Conservation (phyloP, 2,113 vertebrate genomes). For the Mustelus asterias region DNA sequence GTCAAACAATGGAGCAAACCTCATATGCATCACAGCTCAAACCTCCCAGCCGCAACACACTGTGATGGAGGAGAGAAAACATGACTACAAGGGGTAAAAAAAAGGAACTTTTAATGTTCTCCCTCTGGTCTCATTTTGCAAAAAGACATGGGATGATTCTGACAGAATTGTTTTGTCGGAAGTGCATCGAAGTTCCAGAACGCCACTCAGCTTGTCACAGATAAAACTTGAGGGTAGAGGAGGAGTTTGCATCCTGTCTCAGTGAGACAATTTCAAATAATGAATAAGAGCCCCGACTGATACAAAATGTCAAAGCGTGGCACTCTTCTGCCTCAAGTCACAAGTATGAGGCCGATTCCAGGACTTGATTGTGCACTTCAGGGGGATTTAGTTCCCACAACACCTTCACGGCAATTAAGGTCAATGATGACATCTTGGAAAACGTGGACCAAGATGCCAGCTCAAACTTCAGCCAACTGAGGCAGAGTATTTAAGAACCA, state of each 20-base stretch:
- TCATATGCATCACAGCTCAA: not conserved
- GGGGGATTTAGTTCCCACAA: not conserved
- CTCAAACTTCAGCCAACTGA: too few species aligned
- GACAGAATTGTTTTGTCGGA: not conserved
- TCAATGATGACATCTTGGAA: too few species aligned
- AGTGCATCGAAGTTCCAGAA: not conserved
- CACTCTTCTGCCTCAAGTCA: not conserved
- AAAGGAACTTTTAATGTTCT: not conserved
- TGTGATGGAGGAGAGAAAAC: not conserved
- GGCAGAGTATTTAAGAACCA: not conserved
- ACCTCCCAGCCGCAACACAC: not conserved
- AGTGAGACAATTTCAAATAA: not conserved
- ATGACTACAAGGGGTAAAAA: not conserved
- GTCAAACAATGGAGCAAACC: constrained; percentile 11
- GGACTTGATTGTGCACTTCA: not conserved
- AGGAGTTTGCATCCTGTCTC: not conserved
- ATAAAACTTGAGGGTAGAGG: not conserved
- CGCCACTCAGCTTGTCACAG: not conserved
- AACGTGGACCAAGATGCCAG: too few species aligned
- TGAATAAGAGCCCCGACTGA: not conserved
- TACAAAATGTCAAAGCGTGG: not conserved
- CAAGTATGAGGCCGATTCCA: not conserved
- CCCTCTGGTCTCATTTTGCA: not conserved
- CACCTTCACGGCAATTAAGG: too few species aligned
- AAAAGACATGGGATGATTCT: not conserved